These are phyloP conservation scores for Heliconius hewitsoni DNA, from an alignment of 1,140 invertebrate species.

Conservation along the genomic window DNA sequence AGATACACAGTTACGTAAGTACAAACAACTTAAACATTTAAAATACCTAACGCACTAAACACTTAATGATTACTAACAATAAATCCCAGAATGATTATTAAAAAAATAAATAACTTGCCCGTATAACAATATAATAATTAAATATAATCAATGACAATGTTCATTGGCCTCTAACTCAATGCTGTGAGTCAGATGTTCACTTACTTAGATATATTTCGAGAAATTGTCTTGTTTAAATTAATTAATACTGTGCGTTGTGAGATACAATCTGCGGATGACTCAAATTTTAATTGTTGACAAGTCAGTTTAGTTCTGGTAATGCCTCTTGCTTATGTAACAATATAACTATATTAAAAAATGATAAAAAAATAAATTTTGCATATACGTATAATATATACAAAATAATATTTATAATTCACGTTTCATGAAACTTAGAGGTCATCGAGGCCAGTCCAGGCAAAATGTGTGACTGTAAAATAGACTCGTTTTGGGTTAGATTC, in stretches of 20 bases:
- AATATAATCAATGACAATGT: conserved; percentile 5
- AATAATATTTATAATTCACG: too few species aligned
- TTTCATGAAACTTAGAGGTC: too few species aligned
- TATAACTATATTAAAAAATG: background rate
- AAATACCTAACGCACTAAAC: too few species aligned
- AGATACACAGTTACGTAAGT: too few species aligned
- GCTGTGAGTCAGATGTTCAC: conserved; percentile 11
- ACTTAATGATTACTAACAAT: too few species aligned
- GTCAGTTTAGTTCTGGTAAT: background rate
- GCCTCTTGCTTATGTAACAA: background rate
- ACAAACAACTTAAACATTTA: too few species aligned
- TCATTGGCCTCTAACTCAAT: conserved; percentile 21
- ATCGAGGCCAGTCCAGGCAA: too few species aligned
- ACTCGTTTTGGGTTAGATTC: too few species aligned
- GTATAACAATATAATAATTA: background rate
- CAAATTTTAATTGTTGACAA: conserved; percentile 15
- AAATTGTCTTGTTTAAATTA: conserved; percentile 25
- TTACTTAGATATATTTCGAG: conserved; percentile 14
- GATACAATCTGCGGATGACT: conserved; percentile 28
- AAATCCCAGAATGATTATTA: background rate
- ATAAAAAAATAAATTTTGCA: too few species aligned
- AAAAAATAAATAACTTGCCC: background rate
- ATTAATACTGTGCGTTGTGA: conserved; percentile 22
- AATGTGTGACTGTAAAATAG: too few species aligned
- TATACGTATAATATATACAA: too few species aligned